Percentiles rank a stretch among this genome's conserved stretches.
Evolutionary conservation across 2,888 invertebrate genomes (phyloP).

Genomic region (Euspilapteryx auroguttella): DNA sequence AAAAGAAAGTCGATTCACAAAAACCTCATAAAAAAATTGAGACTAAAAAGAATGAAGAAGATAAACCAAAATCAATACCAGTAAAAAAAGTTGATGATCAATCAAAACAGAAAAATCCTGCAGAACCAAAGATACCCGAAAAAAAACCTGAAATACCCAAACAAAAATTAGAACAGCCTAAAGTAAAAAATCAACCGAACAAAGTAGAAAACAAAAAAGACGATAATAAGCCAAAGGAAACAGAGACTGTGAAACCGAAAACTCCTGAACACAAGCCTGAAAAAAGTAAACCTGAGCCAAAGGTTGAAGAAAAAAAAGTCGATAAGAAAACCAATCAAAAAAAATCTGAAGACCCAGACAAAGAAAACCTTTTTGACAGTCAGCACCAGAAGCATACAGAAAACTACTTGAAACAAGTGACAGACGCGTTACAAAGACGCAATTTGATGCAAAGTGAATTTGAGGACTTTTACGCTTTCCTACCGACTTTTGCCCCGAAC

Average conservation of each 20-base stretch:
- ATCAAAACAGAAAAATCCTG: conserved; percentile 5
- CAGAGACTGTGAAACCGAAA: not conserved
- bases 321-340: conserved; percentile 13
- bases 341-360: too few relatives aligned
- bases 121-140: conserved; percentile 3
- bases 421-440: conserved; percentile 34
- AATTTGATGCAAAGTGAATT: conserved; percentile 57
- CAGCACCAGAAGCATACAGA: too few relatives aligned
- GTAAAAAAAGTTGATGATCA: conserved; percentile 12
- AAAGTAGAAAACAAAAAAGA: conserved; percentile 8
- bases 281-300: conserved; percentile 4
- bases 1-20: conserved; percentile 3
- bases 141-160: conserved; percentile 8
- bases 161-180: conserved; percentile 7
- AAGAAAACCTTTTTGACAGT: conserved; percentile 12
- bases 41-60: too few relatives aligned
- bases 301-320: conserved; percentile 5
- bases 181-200: too few relatives aligned
- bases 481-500: conserved; percentile 71
- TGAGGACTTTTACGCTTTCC: conserved; percentile 64
- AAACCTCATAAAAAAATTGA: conserved; percentile 5
- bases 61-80: conserved; percentile 10
- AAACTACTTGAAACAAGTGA: conserved; percentile 31
- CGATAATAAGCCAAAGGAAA: conserved; percentile 5
- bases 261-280: conserved; percentile 1